Conservation (phyloP, 2,797 vertebrate species). For the Oceanodroma leucorhoa region DNA sequence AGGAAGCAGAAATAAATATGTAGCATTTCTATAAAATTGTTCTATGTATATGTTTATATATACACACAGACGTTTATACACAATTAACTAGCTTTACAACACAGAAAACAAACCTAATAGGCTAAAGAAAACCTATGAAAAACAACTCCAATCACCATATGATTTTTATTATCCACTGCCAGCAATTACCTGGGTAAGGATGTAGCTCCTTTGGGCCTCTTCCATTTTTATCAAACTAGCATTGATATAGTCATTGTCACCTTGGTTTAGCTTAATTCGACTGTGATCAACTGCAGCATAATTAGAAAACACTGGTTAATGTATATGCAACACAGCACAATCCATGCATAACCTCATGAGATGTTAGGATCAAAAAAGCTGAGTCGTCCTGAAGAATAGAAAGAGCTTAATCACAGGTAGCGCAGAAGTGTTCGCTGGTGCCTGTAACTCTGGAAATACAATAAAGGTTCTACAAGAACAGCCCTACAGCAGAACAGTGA, state of each 20-base stretch:
- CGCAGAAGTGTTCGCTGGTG: background rate
- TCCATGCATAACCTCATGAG: background rate
- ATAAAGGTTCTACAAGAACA: background rate
- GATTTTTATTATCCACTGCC: background rate
- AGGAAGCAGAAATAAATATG: background rate
- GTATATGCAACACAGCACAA: background rate
- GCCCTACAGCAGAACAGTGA: background rate
- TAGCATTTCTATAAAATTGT: background rate
- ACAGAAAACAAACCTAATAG: background rate
- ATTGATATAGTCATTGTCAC: constrained; percentile 94
- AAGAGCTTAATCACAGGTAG: background rate
- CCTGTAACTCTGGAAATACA: background rate
- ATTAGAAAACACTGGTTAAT: constrained; percentile 46
- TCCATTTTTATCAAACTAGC: constrained; percentile 94
- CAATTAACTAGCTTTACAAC: background rate
- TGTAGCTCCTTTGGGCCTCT: constrained; percentile 95
- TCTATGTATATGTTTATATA: background rate
- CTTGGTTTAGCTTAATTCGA: constrained; percentile 91
- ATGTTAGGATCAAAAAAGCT: background rate
- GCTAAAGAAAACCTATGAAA: background rate
- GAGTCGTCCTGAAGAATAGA: background rate
- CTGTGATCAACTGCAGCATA: constrained; percentile 93
- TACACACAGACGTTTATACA: background rate
- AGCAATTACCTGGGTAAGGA: constrained; percentile 92
- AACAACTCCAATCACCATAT: background rate